Conservation (phyloP, 1,140 invertebrate genomes). For the Bemisia tabaci region DNA sequence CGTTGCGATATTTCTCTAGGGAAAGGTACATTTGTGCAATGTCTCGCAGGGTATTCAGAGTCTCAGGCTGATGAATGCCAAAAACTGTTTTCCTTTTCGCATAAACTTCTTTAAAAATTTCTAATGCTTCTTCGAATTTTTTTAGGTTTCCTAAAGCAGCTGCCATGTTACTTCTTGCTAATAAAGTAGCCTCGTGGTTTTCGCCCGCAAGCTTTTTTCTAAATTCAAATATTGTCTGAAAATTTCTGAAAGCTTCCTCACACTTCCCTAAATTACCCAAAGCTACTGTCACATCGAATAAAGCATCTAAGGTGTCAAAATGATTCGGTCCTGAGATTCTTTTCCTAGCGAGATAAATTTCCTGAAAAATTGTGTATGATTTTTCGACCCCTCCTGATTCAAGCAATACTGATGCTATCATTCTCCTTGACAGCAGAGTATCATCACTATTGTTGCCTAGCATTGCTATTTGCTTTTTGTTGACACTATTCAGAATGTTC, state of each 20-base stretch:
- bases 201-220: not conserved
- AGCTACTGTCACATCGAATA: not conserved
- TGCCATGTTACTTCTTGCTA: constrained; percentile 20
- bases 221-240: not conserved
- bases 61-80: constrained; percentile 15
- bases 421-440: not conserved
- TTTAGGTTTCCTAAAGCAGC: constrained; percentile 16
- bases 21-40: too few relatives aligned
- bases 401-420: not conserved
- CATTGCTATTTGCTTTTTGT: constrained; percentile 16
- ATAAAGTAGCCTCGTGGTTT: constrained; percentile 8
- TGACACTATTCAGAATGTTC: constrained; percentile 19
- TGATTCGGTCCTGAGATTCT: not conserved
- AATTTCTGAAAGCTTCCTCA: not conserved
- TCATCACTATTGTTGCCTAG: constrained; percentile 20
- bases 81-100: constrained; percentile 18
- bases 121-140: constrained; percentile 21
- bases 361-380: not conserved
- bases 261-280: not conserved
- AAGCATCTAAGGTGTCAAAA: not conserved
- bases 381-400: not conserved
- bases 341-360: not conserved
- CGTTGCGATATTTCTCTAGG: constrained; percentile 5
- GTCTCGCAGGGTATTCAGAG: not conserved
- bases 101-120: constrained; percentile 20